A percentile compares a stretch with the other conserved stretches of the same genome.
Conservation (phyloP, 1,140 invertebrate species). For the Branchinecta lindahli region DNA sequence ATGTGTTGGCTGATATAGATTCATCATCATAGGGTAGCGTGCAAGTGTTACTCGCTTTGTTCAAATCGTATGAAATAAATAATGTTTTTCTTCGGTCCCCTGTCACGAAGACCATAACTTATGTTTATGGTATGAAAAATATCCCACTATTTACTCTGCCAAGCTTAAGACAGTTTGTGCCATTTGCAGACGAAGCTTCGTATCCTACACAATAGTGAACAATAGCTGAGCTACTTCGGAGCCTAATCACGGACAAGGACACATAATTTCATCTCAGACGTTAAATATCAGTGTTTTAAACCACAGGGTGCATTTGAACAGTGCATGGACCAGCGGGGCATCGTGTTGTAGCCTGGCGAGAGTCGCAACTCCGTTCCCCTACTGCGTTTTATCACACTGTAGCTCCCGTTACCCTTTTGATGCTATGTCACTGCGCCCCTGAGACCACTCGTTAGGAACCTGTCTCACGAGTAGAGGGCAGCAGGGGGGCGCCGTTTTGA, state of each 20-base stretch:
- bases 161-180: too few species aligned
- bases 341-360: background rate
- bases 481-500: background rate
- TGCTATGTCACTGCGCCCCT: background rate
- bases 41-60: too few species aligned
- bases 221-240: background rate
- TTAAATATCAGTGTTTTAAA: background rate
- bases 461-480: background rate
- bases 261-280: background rate
- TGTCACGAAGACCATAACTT: too few species aligned
- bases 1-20: too few species aligned
- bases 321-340: background rate
- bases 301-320: conserved; percentile 5
- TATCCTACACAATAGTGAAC: background rate
- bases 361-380: background rate
- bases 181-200: too few species aligned
- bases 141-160: too few species aligned
- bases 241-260: background rate
- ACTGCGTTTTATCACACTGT: background rate
- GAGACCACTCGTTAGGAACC: background rate
- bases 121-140: too few species aligned
- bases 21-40: too few species aligned
- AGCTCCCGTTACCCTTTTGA: background rate
- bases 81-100: too few species aligned
- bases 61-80: too few species aligned